Conservation (phyloP, 2,113 vertebrate species). For the Etia nguti region DNA sequence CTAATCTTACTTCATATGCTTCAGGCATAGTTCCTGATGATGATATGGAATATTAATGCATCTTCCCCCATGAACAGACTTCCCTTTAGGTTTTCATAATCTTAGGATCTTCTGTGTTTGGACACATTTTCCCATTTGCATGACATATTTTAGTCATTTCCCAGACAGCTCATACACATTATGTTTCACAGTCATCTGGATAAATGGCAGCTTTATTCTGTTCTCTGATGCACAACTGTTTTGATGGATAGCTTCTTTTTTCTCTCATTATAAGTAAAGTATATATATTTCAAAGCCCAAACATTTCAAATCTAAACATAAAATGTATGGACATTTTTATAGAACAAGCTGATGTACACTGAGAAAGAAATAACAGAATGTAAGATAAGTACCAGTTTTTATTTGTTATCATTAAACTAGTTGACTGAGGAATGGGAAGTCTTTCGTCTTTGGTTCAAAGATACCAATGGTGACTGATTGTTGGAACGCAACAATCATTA, state of each 20-base stretch:
- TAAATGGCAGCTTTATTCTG: slow-evolving; percentile 15
- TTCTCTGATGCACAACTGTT: not conserved
- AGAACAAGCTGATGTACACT: not conserved
- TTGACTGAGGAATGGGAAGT: not conserved
- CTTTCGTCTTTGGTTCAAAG: not conserved
- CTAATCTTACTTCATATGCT: slow-evolving; percentile 9
- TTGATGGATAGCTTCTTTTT: not conserved
- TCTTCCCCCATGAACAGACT: not conserved
- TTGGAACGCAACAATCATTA: not conserved
- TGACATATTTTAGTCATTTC: slow-evolving; percentile 19
- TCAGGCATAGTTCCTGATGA: slow-evolving; percentile 5
- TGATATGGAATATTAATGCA: slow-evolving; percentile 14
- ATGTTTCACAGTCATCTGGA: not conserved
- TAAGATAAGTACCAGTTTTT: not conserved
- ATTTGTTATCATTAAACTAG: not conserved
- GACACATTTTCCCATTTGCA: slow-evolving; percentile 4
- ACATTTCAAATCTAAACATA: not conserved
- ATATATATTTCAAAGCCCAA: not conserved
- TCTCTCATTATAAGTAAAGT: not conserved
- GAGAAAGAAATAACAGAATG: not conserved
- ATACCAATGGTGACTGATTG: not conserved
- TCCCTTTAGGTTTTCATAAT: not conserved
- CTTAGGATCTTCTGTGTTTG: not conserved
- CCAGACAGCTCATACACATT: not conserved
- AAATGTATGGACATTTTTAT: not conserved